A percentile compares a stretch with the other conserved stretches of the same genome.
phyloP scores from a whole-genome alignment of 2,113 vertebrate genomes.

The Microtus montanus region DNA sequence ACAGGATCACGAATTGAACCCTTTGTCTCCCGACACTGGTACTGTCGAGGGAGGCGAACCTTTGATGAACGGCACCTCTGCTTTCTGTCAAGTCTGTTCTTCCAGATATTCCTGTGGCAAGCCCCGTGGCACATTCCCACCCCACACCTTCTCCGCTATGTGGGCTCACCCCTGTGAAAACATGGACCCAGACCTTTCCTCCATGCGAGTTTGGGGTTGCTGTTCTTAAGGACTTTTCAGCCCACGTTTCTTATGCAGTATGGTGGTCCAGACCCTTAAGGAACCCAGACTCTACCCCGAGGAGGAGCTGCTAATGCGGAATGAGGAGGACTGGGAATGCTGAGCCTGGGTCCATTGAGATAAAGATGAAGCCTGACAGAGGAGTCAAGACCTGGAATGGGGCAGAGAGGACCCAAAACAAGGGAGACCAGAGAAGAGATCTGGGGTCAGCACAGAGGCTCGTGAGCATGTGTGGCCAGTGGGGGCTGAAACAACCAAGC shows the following conservation, averaged over 20 bases:
- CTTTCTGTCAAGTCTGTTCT: not conserved
- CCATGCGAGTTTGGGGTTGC: not conserved
- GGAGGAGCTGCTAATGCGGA: not conserved
- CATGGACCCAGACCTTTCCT: not conserved
- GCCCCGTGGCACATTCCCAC: not conserved
- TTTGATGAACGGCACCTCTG: not conserved
- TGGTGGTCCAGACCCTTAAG: not conserved
- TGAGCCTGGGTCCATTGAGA: not conserved
- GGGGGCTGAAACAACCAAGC: accelerated
- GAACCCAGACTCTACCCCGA: not conserved
- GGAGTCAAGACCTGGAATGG: too few relatives aligned
- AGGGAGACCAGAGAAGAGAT: accelerated
- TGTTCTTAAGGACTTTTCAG: not conserved
- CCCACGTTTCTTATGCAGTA: not conserved
- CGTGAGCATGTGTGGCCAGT: accelerated
- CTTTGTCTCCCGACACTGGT: not conserved
- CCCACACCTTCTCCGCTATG: not conserved
- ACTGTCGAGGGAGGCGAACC: not conserved
- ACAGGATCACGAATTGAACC: too few relatives aligned
- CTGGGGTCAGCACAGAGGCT: too few relatives aligned
- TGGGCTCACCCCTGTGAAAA: not conserved
- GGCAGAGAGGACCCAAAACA: too few relatives aligned
- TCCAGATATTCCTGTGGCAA: not conserved
- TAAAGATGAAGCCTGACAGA: not conserved
- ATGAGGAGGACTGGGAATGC: not conserved